Conservation (phyloP, 2,797 vertebrate species). For the Cheirogaleus major region DNA sequence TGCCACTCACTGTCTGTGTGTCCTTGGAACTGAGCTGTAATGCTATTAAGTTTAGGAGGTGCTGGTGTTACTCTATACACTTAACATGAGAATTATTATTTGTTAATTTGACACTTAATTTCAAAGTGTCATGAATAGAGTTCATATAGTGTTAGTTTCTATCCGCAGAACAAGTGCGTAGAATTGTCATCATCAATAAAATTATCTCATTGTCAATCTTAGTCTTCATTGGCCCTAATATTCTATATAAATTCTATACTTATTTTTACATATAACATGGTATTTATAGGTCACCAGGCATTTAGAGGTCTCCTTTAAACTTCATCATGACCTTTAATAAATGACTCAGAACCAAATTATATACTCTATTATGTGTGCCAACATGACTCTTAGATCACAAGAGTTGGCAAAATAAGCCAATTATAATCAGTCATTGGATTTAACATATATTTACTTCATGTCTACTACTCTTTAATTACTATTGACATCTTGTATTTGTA, state of each 20-base stretch:
- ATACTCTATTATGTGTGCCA: not conserved
- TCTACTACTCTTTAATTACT: not conserved
- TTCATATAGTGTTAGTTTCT: not conserved
- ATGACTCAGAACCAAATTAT: not conserved
- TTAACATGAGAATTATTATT: not conserved
- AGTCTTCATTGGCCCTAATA: no score
- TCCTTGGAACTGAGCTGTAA: no score
- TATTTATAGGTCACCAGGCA: not conserved
- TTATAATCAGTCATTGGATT: not conserved
- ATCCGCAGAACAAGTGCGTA: not conserved
- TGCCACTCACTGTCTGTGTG: not conserved
- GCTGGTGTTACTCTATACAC: no score
- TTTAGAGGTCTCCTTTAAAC: not conserved
- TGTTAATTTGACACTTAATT: not conserved
- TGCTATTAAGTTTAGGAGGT: not conserved
- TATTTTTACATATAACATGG: not conserved
- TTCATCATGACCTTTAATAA: not conserved
- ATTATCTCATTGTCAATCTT: no score
- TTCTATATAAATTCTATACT: no score
- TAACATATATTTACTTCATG: not conserved
- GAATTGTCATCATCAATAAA: not conserved
- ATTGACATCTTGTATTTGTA: not conserved
- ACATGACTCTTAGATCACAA: not conserved
- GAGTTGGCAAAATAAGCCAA: not conserved
- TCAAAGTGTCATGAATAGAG: not conserved